Conservation (phyloP, 64 coral and sea anemone genomes). For the Montipora cactus region DNA sequence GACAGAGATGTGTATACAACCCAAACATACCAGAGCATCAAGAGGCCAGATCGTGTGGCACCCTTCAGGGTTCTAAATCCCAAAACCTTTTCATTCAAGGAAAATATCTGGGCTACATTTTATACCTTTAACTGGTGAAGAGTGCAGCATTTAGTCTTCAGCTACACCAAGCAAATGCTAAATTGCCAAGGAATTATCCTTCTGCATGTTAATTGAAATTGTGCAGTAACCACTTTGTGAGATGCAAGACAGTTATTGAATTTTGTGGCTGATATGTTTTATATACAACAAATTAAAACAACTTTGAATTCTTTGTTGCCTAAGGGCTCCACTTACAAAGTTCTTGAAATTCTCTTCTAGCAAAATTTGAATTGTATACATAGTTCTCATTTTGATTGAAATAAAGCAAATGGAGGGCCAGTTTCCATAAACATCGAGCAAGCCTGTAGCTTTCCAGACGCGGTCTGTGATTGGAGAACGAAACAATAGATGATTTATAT, state of each 20-base stretch:
- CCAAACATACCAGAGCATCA: neutral
- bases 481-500: too few relatives aligned
- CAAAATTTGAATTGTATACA: neutral
- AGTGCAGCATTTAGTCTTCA: neutral
- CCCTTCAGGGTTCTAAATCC: conserved; percentile 36
- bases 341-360: neutral
- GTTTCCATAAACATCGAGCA: neutral
- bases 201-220: neutral
- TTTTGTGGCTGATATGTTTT: too few relatives aligned
- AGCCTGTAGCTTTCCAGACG: too few relatives aligned
- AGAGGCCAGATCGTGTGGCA: conserved; percentile 11
- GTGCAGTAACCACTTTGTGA: too few relatives aligned
- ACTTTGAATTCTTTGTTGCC: too few relatives aligned
- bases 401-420: neutral
- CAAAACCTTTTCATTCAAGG: conserved; percentile 13
- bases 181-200: neutral
- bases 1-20: conserved; percentile 5
- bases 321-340: neutral
- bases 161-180: neutral
- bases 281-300: too few relatives aligned
- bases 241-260: too few relatives aligned
- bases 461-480: too few relatives aligned
- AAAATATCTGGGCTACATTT: neutral
- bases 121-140: conserved; percentile 38
- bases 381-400: neutral